phyloP scores from a whole-genome alignment of 2,888 invertebrate species.

The Branchipolynoe longqiensis region DNA sequence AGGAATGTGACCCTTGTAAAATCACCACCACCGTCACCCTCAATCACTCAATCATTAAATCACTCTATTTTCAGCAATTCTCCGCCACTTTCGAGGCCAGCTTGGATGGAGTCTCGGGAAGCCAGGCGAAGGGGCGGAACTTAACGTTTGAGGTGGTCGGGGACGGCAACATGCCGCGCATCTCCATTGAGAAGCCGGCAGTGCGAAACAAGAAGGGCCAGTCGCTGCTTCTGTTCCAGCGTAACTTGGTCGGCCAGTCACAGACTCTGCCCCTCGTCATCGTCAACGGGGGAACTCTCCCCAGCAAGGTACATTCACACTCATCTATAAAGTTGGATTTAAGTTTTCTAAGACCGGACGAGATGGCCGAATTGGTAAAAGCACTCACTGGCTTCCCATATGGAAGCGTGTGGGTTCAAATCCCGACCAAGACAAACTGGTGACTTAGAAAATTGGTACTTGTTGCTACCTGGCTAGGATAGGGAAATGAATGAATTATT shows the following conservation, averaged over 20 bases:
- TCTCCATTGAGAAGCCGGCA: conserved; percentile 78
- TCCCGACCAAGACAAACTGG: no score
- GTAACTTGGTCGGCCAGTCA: conserved; percentile 75
- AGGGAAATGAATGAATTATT: no score
- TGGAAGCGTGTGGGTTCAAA: no score
- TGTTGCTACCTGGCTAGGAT: no score
- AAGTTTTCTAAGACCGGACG: background rate
- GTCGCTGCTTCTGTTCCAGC: conserved; percentile 80
- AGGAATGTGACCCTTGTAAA: no score
- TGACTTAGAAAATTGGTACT: no score
- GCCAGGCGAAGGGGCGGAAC: conserved; percentile 77
- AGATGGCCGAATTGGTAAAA: no score
- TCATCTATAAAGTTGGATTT: background rate
- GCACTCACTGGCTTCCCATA: no score
- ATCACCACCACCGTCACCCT: no score
- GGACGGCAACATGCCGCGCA: conserved; percentile 81
- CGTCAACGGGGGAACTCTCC: conserved; percentile 80
- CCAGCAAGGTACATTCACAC: conserved; percentile 77
- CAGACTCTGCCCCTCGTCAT: conserved; percentile 78
- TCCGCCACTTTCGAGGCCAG: conserved; percentile 80
- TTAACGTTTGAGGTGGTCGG: conserved; percentile 81
- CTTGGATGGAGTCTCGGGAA: conserved; percentile 74
- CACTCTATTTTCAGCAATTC: conserved; percentile 72
- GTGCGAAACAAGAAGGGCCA: conserved; percentile 81
- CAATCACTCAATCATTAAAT: background rate